A percentile compares a stretch with the other conserved stretches of the same genome.
Evolutionary conservation across 2,113 vertebrate species (phyloP).

Genomic region (Melierax canorus): DNA sequence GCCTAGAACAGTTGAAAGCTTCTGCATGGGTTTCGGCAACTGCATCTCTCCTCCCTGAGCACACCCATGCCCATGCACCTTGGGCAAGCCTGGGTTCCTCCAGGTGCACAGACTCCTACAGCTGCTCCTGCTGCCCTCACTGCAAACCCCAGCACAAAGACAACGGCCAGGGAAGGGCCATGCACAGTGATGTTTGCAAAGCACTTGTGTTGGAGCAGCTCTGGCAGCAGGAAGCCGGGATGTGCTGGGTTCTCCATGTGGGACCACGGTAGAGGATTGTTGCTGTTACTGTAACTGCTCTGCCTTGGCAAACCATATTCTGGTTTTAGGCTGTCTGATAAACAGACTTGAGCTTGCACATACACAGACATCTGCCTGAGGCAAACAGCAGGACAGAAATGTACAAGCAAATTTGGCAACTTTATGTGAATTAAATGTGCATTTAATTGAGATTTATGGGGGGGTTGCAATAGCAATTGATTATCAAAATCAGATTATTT

Average conservation of each 20-base stretch:
- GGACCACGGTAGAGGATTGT: not conserved
- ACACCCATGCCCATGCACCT: fast-evolving
- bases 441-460: conserved; percentile 50
- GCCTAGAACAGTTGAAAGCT: fast-evolving
- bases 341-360: conserved; percentile 10
- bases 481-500: conserved; percentile 61
- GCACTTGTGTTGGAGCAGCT: not conserved
- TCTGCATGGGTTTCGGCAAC: fast-evolving
- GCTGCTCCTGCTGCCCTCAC: not conserved
- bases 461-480: conserved; percentile 42
- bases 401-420: conserved; percentile 13
- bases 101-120: fast-evolving
- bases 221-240: not conserved
- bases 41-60: not conserved
- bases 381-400: not conserved
- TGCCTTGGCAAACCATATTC: not conserved
- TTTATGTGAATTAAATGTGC: conserved; percentile 28
- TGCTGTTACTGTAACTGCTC: not conserved
- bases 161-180: fast-evolving
- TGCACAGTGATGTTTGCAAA: not conserved
- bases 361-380: conserved; percentile 29
- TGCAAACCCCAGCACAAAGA: not conserved
- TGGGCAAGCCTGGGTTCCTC: not conserved
- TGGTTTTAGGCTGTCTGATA: not conserved
- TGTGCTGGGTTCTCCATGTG: not conserved